These are phyloP conservation scores for Ophion costatus DNA, from an alignment of 2,888 invertebrate genomes.

Conservation along the genomic window DNA sequence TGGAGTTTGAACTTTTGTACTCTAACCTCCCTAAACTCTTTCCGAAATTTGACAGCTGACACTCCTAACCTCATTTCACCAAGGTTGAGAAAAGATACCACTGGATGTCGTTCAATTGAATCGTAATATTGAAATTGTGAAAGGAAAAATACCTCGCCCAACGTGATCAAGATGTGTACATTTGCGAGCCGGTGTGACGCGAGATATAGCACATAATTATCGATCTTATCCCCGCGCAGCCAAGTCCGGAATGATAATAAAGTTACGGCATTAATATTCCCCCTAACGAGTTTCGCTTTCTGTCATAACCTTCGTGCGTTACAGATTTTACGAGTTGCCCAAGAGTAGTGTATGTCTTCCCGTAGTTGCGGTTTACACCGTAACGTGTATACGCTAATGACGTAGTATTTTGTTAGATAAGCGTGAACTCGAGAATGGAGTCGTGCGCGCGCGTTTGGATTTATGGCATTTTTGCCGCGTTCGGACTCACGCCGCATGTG, in stretches of 20 bases:
- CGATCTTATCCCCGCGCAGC: not conserved
- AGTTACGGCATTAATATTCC: slow-evolving; percentile 20
- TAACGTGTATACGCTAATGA: slow-evolving; percentile 5
- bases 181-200: not conserved
- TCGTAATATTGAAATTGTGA: not conserved
- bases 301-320: slow-evolving; percentile 19
- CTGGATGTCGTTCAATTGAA: not conserved
- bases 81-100: not conserved
- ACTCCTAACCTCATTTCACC: not conserved
- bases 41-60: not conserved
- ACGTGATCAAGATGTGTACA: not conserved
- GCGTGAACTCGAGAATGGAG: slow-evolving; percentile 39
- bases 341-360: slow-evolving; percentile 26
- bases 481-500: slow-evolving; percentile 48
- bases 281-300: not conserved
- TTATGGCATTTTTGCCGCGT: slow-evolving; percentile 52
- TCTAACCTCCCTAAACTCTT: not conserved
- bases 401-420: slow-evolving; percentile 52
- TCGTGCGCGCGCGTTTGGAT: slow-evolving; percentile 12
- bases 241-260: not conserved
- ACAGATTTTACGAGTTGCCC: slow-evolving; percentile 45
- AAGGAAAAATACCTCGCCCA: not conserved
- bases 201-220: not conserved
- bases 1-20: not conserved
- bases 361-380: not conserved